phyloP scores from a whole-genome alignment of 2,797 vertebrate genomes.

The Pipistrellus kuhlii region DNA sequence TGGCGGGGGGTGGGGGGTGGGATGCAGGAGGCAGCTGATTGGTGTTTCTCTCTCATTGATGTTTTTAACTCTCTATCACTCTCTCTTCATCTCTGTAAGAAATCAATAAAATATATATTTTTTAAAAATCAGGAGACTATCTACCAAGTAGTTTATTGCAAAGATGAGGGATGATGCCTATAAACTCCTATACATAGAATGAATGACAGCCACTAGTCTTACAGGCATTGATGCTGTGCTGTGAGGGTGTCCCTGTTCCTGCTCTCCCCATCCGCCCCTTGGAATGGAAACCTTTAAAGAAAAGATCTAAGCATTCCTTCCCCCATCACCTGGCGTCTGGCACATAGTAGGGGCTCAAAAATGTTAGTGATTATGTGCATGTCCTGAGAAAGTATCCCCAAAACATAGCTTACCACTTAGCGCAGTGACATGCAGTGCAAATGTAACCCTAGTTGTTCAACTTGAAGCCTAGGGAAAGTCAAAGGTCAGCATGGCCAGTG shows the following conservation, averaged over 20 bases:
- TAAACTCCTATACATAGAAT: not conserved
- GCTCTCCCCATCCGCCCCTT: not conserved
- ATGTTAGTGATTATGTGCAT: not conserved
- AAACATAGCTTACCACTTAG: constrained; percentile 44
- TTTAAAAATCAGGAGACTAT: not conserved
- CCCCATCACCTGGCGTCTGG: not conserved
- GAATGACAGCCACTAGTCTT: not conserved
- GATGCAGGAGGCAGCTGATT: no score
- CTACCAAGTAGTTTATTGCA: not conserved
- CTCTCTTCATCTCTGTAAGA: no score
- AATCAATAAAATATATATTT: no score
- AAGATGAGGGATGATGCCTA: not conserved
- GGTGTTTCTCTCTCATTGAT: no score
- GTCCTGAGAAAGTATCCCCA: not conserved
- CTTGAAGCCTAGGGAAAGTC: constrained; percentile 65
- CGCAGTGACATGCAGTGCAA: constrained; percentile 60
- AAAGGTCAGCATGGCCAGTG: constrained; percentile 66
- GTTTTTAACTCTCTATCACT: no score
- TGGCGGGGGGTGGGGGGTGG: no score
- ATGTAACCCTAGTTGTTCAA: constrained; percentile 62
- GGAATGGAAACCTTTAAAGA: not conserved
- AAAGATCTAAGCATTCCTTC: not conserved
- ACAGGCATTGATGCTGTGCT: not conserved
- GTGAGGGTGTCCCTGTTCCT: not conserved
- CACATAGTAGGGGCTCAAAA: not conserved